These are phyloP conservation scores for Brachypodius melanocephalos DNA, from an alignment of 2,113 vertebrate genomes.

Conservation along the genomic window DNA sequence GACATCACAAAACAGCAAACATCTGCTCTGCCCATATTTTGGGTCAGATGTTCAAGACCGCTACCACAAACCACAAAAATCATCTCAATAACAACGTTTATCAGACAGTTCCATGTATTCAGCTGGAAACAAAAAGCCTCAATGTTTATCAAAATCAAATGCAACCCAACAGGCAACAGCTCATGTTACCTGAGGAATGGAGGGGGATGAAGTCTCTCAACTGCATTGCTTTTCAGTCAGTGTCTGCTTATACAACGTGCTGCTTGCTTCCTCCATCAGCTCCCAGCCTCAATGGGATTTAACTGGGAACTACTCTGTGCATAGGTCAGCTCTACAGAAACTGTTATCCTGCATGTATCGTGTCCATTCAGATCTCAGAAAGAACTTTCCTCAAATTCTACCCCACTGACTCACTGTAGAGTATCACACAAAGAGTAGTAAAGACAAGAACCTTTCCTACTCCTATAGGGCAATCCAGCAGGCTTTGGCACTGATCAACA, in stretches of 20 bases:
- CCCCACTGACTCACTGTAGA: neutral
- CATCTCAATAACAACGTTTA: neutral
- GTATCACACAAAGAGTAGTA: neutral
- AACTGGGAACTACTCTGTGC: neutral
- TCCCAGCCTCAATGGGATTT: neutral
- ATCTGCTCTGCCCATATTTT: neutral
- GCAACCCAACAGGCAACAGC: neutral
- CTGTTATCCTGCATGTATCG: neutral
- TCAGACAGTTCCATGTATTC: neutral
- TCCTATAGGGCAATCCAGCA: neutral
- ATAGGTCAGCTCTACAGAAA: neutral
- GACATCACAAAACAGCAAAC: neutral
- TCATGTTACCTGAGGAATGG: neutral
- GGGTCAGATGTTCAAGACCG: neutral
- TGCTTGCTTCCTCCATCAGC: neutral
- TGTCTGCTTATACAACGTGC: accelerated
- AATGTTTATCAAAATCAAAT: neutral
- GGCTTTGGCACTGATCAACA: neutral
- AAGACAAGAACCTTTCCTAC: neutral
- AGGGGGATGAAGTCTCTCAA: neutral
- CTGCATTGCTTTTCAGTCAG: neutral
- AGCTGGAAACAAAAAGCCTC: neutral
- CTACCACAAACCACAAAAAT: neutral
- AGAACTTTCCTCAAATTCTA: neutral
- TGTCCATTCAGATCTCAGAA: neutral